Percentiles rank a stretch among this genome's conserved stretches.
Evolutionary conservation across 2,888 invertebrate genomes (phyloP).

Genomic region (Pterostichus madidus): DNA sequence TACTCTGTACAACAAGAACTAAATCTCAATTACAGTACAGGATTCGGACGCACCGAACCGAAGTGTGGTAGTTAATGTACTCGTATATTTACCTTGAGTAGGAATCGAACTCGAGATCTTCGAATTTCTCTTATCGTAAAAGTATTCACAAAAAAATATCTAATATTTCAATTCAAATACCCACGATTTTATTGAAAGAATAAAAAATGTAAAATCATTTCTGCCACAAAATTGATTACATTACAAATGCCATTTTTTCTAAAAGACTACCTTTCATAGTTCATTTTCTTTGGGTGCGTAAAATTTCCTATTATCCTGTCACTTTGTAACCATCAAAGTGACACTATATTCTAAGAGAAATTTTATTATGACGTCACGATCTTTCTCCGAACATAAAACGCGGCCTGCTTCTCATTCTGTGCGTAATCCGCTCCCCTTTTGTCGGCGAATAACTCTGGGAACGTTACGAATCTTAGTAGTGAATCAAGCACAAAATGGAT

Average conservation of each 20-base stretch:
- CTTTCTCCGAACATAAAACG: conserved; percentile 36
- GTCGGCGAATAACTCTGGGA: background rate
- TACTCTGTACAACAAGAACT: too few relatives aligned
- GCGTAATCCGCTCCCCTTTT: conserved; percentile 20
- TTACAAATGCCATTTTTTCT: conserved; percentile 8
- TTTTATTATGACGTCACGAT: conserved; percentile 41
- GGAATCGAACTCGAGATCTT: too few relatives aligned
- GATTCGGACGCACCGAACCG: too few relatives aligned
- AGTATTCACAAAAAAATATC: too few relatives aligned
- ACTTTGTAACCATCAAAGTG: conserved; percentile 29
- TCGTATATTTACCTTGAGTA: too few relatives aligned
- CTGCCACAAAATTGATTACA: background rate
- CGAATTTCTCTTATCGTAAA: too few relatives aligned
- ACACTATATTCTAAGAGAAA: conserved; percentile 19
- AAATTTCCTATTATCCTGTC: conserved; percentile 44
- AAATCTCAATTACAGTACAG: too few relatives aligned
- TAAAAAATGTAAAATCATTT: background rate
- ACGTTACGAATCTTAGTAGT: background rate
- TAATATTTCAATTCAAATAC: too few relatives aligned
- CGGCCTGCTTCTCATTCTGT: background rate
- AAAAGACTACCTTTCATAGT: conserved; percentile 25
- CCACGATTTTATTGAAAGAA: background rate
- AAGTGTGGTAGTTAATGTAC: too few relatives aligned
- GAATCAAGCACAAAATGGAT: conserved; percentile 42
- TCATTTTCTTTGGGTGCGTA: conserved; percentile 22